Evolutionary conservation across 1,140 invertebrate genomes (phyloP).

Genomic region (Drosophila ohnishii): DNA sequence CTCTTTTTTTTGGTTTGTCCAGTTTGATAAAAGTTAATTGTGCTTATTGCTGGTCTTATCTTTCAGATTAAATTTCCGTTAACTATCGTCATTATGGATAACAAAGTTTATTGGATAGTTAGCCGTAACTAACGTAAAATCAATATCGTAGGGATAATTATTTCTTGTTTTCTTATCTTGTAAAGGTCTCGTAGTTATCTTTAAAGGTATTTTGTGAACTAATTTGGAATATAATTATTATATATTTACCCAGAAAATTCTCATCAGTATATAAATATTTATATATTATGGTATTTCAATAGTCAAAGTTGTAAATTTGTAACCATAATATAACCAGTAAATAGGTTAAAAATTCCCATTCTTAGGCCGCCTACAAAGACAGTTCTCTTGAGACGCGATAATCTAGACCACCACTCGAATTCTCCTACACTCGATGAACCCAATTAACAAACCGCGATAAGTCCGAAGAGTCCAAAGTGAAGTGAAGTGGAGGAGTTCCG

Average conservation of each 20-base stretch:
- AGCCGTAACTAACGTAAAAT: background rate
- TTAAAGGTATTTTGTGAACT: background rate
- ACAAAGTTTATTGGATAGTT: background rate
- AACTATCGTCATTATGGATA: background rate
- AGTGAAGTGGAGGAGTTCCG: constrained; percentile 2
- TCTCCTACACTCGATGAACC: constrained; percentile 13
- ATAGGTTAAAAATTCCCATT: background rate
- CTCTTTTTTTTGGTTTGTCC: background rate
- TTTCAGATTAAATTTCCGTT: background rate
- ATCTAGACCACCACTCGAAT: constrained; percentile 24
- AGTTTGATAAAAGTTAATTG: constrained; percentile 3
- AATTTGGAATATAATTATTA: background rate
- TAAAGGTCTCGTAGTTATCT: background rate
- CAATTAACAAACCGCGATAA: constrained; percentile 40
- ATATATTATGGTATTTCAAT: too few relatives aligned
- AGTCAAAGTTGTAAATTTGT: too few relatives aligned
- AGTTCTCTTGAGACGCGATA: constrained; percentile 1
- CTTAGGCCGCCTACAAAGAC: background rate
- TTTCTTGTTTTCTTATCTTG: background rate
- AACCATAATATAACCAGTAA: too few relatives aligned
- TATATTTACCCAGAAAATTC: too few relatives aligned
- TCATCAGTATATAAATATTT: too few relatives aligned
- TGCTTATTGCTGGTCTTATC: background rate
- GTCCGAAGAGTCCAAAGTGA: constrained; percentile 1
- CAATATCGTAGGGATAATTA: background rate